Base-by-base conservation (phyloP, 2,113 vertebrate species). In the Puntigrus tetrazona region DNA sequence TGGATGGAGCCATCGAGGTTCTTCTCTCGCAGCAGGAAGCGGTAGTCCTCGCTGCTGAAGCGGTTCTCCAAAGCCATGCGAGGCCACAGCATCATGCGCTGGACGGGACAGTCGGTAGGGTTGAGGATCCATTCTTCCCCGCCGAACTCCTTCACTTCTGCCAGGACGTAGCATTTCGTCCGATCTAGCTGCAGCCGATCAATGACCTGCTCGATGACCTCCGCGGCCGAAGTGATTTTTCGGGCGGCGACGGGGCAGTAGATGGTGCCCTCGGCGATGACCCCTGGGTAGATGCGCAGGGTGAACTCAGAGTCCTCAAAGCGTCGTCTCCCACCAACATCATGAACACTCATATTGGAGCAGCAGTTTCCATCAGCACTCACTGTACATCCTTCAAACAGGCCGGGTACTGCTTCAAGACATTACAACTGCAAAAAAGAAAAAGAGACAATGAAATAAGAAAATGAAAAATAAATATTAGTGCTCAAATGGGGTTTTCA, bases 61-160 rank as follows among this genome's bases (percentile, higher is more conserved):
- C 96, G 96, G 91, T 97, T 97, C 94, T 99, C 98, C 63, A 99
- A 90, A 2, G 98, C 98, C 92, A 96, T 94, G 1, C 98, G 97
- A 0, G 98, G 98, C 98, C 98, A 99, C 84, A 99, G 91, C 97
- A 99, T 96, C 98, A 99, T 98, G 90, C 98, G 96, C 83, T 99
- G 98, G 89, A 97, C 98, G 0, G 98, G 98, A 89, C 96, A 98
- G 92, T 99, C 98, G 20, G 93, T 95, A 73, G 98, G 97, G 93
- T 98, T 99, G 89, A 99, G 96, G 88, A 99, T 98, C 98, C 98
- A 99, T 93, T 99, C 98, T 87, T 99, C 98, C 67, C 98, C 98
- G 1, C 98, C 98, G 6, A 98, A 99, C 90, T 99, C 98, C 91
- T 99, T 99, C 89, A 99, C 98, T 86, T 99, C 98, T 0, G 98